Base-by-base conservation (phyloP, 2,797 vertebrate species). In the Lagodon rhomboides region DNA sequence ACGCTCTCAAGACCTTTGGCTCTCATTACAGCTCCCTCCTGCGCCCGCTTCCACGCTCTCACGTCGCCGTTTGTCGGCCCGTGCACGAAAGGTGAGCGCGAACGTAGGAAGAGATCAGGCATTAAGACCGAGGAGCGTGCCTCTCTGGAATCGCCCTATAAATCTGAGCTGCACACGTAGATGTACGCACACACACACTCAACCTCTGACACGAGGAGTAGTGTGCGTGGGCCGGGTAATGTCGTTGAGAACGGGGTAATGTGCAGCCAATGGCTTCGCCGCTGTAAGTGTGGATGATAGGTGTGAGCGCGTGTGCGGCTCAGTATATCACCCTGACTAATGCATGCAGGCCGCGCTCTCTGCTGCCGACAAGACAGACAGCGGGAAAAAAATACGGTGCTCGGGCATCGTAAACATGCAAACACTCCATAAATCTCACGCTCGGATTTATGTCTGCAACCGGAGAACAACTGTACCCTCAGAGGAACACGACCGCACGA, bases 241-340 rank as follows among this genome's bases (percentile, higher is more conserved):
- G 74, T 83, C 41, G 17, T 44, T 68, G 66, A 76, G 50, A 81
- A 62, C 20, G 47, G 68, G 73, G 64, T 86, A 77, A 88, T 82
- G 85, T 61, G 80, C 78, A 75, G 60, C 68, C 83, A 72, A 23
- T 46, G 74, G 85, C 75, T 58, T 38, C 65, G 68, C 68, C 58
- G 80, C 74, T 82, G 75, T 87, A 74, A 55, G 71, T 80, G 82
- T 88, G 2, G 3, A 64, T 88, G 85, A 89, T 73, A 79, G 44
- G 79, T 84, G 79, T 25, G 77, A 69, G 66, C 12, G 16, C 70
- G 79, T 17, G 60, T 43, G 58, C 44, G 58, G 53, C 56, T 68
- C 56, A 4, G 68, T 88, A 87, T 77, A 91, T 93, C 87, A 92
- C 47, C 22, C 74, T 75, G 73, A 79, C 64, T 85, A 87, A 90